Evolutionary conservation across 2,113 vertebrate genomes (phyloP).

Genomic region (Gymnogyps californianus): DNA sequence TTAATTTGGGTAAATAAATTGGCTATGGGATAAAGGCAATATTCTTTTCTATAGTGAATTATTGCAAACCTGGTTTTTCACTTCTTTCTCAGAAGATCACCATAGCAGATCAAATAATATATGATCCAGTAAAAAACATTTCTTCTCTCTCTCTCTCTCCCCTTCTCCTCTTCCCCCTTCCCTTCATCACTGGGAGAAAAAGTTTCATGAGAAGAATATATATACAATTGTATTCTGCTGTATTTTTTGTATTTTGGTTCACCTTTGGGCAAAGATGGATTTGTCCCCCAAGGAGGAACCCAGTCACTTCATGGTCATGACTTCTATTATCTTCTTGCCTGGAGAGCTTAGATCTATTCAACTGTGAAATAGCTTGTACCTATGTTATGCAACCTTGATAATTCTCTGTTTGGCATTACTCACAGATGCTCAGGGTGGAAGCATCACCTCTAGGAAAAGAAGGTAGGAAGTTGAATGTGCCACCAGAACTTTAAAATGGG

Average conservation of each 20-base stretch:
- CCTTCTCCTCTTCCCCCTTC: not conserved
- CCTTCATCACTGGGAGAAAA: not conserved
- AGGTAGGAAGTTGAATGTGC: not conserved
- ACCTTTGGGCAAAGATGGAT: not conserved
- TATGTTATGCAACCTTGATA: not conserved
- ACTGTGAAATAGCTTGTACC: conserved; percentile 4
- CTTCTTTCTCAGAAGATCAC: not conserved
- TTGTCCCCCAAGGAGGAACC: not conserved
- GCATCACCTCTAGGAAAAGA: not conserved
- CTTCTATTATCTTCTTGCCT: not conserved
- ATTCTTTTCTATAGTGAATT: not conserved
- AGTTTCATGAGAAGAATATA: not conserved
- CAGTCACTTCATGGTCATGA: not conserved
- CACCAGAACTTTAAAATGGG: not conserved
- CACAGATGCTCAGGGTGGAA: not conserved
- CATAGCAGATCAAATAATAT: not conserved
- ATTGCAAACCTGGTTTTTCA: not conserved
- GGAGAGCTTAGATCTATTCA: not conserved
- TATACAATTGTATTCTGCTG: not conserved
- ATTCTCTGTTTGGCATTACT: not conserved
- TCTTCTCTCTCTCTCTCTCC: not conserved
- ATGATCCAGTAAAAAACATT: not conserved
- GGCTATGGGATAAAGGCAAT: not conserved
- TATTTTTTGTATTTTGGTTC: not conserved
- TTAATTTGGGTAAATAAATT: not conserved